Percentiles rank a stretch among this genome's conserved stretches.
These are phyloP conservation scores for Suillia variegata DNA, from an alignment of 2,888 invertebrate genomes.

Conservation along the genomic window DNA sequence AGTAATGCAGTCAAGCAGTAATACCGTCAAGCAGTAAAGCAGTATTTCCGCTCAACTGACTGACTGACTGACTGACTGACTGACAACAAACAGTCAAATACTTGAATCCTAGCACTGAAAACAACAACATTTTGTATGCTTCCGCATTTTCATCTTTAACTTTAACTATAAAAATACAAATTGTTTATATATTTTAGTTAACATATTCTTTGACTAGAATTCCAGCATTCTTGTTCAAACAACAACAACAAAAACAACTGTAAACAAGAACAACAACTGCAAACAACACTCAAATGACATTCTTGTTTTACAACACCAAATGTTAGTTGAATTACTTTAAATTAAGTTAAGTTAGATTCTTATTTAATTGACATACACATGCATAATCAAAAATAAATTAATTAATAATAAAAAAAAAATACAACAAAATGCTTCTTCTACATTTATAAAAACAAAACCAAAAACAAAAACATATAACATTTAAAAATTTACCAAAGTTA, in stretches of 20 bases:
- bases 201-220: constrained; percentile 26
- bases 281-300: no score
- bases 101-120: constrained; percentile 15
- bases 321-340: not conserved
- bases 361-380: not conserved
- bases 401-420: constrained; percentile 6
- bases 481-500: not conserved
- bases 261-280: no score
- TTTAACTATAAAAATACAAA: no score
- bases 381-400: not conserved
- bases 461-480: not conserved
- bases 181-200: no score
- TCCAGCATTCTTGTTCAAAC: constrained; percentile 22
- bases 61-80: no score
- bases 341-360: no score
- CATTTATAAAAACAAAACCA: constrained; percentile 6
- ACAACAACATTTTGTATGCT: constrained; percentile 10
- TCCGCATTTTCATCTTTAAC: no score
- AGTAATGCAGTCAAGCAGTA: not conserved
- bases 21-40: no score
- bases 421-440: constrained; percentile 21
- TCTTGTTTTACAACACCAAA: no score
- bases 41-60: no score
- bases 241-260: constrained; percentile 15
- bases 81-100: not conserved